Base-by-base conservation (phyloP, 2,113 vertebrate species). In the Saimiri boliviensis region DNA sequence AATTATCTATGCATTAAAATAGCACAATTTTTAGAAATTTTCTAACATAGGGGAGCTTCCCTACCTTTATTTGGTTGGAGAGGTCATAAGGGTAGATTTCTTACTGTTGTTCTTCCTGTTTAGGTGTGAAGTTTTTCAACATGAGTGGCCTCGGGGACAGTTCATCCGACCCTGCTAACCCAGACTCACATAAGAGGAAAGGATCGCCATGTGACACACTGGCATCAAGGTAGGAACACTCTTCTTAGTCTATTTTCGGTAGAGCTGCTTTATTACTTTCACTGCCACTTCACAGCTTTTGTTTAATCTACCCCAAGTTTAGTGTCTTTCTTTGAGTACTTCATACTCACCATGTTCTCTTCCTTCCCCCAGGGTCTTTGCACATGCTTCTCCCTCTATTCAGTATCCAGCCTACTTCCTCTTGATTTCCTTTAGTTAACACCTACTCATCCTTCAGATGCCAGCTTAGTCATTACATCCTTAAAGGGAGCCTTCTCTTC, bases 131-230 rank as follows among this genome's bases (percentile, higher is more conserved):
- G 96, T 98, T 99, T 98, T 98, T 99, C 98, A 99, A 98, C 98
- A 99, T 99, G 99, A 99, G 99, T 98, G 99, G 99, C 98, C 99
- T 99, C 32, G 99, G 99, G 98, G 99, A 99, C 98, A 99, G 98
- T 97, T 99, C 99, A 90, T 99, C 99, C 17, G 99, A 99, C 98
- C 99, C 99, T 90, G 98, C 98, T 95, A 99, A 99, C 98, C 98
- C 98, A 37, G 99, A 99, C 98, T 99, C 99, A 81, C 99, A 99
- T 92, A 99, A 99, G 98, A 99, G 99, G 98, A 99, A 99, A 98
- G 99, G 99, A 97, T 99, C 99, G 0, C 99, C 99, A 96, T 99
- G 99, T 90, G 99, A 99, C 97, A 99, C 99, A 11, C 98, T 99
- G 76, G 99, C 99, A 88, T 99, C 99, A 97, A 99, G 99, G 99